A percentile compares a stretch with the other conserved stretches of the same genome.
Conservation (phyloP, 2,797 vertebrate genomes). For the Notolepis coatsorum region DNA sequence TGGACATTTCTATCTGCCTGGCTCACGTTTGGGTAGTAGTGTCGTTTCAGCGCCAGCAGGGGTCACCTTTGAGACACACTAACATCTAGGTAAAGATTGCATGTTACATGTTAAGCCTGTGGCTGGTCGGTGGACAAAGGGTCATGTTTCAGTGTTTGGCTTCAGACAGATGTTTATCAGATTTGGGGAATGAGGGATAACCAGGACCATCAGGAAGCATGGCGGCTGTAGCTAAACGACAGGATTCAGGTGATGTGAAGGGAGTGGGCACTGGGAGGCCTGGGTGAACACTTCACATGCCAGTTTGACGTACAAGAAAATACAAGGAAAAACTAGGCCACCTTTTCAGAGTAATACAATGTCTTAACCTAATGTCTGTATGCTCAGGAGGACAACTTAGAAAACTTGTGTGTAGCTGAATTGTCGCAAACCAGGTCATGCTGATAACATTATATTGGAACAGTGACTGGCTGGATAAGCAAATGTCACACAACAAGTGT, state of each 20-base stretch:
- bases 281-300: neutral
- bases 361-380: slow-evolving; percentile 14
- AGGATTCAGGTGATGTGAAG: slow-evolving; percentile 44
- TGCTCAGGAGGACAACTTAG: neutral
- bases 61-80: slow-evolving; percentile 51
- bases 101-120: slow-evolving; percentile 21
- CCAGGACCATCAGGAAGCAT: slow-evolving; percentile 43
- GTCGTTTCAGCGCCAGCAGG: slow-evolving; percentile 52
- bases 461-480: neutral
- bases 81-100: slow-evolving; percentile 4
- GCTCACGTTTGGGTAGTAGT: slow-evolving; percentile 18
- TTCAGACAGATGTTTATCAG: slow-evolving; percentile 65
- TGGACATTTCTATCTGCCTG: neutral
- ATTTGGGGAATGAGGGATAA: slow-evolving; percentile 51
- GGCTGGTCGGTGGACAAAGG: slow-evolving; percentile 20
- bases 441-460: neutral
- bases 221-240: slow-evolving; percentile 44
- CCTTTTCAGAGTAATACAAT: slow-evolving; percentile 7
- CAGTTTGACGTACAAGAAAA: slow-evolving; percentile 17
- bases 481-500: neutral
- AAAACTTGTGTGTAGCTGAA: neutral
- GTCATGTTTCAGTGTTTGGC: slow-evolving; percentile 23
- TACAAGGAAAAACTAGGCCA: neutral
- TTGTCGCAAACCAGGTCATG: neutral
- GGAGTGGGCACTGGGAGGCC: neutral